Evolutionary conservation across 2,113 vertebrate species (phyloP).

Genomic region (Papio anubis): DNA sequence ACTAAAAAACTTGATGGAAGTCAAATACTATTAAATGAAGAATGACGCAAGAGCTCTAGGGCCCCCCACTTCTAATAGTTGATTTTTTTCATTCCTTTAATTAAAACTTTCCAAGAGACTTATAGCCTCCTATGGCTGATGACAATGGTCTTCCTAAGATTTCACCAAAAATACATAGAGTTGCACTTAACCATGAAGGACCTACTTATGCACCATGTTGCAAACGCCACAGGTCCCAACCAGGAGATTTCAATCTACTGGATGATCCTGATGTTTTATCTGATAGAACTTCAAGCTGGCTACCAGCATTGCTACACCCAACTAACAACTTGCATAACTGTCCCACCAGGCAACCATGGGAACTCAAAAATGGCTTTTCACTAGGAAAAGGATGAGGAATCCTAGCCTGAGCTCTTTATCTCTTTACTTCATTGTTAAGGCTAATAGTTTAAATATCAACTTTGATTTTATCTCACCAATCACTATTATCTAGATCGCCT

Average conservation of each 20-base stretch:
- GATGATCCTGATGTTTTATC: background rate
- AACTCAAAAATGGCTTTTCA: background rate
- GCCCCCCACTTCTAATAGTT: background rate
- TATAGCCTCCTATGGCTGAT: background rate
- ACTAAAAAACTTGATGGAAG: background rate
- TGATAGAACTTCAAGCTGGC: background rate
- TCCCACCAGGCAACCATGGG: background rate
- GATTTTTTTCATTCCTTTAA: constrained; percentile 27
- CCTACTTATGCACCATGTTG: background rate
- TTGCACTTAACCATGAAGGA: background rate
- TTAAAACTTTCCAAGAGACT: background rate
- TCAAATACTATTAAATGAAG: background rate
- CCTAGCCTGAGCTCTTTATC: background rate
- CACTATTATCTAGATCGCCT: background rate
- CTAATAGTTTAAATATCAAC: background rate
- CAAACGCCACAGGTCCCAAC: background rate
- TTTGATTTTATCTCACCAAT: background rate
- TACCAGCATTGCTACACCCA: accelerated
- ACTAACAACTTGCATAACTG: no score
- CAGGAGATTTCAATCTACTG: background rate
- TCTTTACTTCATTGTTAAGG: background rate
- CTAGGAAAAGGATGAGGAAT: background rate
- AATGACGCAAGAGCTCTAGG: background rate
- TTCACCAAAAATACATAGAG: background rate
- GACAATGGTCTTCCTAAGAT: background rate